Evolutionary conservation across 1,140 invertebrate species (phyloP).

Genomic region (Scaptomyza graminum): DNA sequence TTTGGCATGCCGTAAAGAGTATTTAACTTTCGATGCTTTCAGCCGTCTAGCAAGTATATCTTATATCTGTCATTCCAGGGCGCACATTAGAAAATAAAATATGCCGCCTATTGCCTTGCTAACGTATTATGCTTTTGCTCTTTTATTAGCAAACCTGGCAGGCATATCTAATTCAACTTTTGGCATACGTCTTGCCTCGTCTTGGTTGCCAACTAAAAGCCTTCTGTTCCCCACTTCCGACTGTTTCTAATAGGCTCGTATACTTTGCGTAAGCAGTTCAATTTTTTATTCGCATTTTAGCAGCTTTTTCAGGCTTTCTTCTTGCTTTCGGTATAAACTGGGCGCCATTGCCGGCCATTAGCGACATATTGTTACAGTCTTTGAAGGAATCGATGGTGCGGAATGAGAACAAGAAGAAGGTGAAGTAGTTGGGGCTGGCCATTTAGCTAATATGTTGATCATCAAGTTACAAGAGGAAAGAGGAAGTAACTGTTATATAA

Average conservation of each 20-base stretch:
- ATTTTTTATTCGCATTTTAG: constrained; percentile 70
- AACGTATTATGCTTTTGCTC: constrained; percentile 59
- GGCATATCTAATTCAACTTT: constrained; percentile 71
- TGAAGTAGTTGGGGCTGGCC: constrained; percentile 14
- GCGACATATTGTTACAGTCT: constrained; percentile 54
- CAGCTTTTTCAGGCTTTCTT: constrained; percentile 62
- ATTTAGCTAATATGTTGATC: constrained; percentile 63
- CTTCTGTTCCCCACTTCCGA: constrained; percentile 20
- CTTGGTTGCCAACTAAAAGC: constrained; percentile 41
- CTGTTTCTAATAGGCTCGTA: constrained; percentile 72
- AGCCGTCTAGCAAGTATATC: constrained; percentile 36
- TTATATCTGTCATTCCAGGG: constrained; percentile 62
- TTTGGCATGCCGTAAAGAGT: background rate
- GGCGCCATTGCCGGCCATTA: constrained; percentile 54
- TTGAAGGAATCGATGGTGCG: background rate
- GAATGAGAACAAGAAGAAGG: too few relatives aligned
- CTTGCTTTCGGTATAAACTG: constrained; percentile 31
- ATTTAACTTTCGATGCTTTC: constrained; percentile 1
- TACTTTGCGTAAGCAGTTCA: constrained; percentile 76
- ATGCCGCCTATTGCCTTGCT: constrained; percentile 50
- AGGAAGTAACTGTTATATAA: background rate
- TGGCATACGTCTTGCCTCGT: constrained; percentile 32
- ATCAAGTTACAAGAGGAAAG: background rate
- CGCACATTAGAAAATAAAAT: constrained; percentile 75
- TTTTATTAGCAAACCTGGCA: constrained; percentile 44